Conservation (phyloP, 2,113 vertebrate species). For the Brevimyrus niger region DNA sequence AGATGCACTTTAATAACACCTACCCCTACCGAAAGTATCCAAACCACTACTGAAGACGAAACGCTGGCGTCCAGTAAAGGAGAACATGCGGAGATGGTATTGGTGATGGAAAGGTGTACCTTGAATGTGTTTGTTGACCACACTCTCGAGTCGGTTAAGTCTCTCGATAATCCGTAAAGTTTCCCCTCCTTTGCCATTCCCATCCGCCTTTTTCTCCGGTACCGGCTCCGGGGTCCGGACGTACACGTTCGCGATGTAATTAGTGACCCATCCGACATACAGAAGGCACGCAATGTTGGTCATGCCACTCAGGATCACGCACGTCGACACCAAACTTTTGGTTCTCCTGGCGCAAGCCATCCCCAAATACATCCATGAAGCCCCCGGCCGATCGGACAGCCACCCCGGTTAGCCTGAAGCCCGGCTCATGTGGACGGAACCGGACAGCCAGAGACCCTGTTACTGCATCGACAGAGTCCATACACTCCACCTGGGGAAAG, state of each 20-base stretch:
- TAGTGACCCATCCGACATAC: constrained; percentile 97
- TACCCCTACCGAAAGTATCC: background rate
- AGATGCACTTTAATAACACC: background rate
- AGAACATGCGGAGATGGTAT: background rate
- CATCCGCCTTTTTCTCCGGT: constrained; percentile 81
- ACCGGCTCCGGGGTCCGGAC: constrained; percentile 86
- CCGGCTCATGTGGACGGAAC: background rate
- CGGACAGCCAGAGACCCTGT: background rate
- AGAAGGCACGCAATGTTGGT: constrained; percentile 95
- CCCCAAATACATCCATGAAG: constrained; percentile 85
- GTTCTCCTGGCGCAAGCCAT: constrained; percentile 98
- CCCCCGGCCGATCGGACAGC: constrained; percentile 48
- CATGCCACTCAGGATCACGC: constrained; percentile 96
- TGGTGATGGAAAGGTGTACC: constrained; percentile 55
- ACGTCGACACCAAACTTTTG: constrained; percentile 98
- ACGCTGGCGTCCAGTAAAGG: background rate
- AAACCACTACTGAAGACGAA: background rate
- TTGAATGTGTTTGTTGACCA: constrained; percentile 97
- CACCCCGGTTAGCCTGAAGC: constrained; percentile 7
- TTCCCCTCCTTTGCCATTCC: constrained; percentile 79
- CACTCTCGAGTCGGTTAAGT: constrained; percentile 89
- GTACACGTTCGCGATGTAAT: constrained; percentile 92
- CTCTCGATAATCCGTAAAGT: constrained; percentile 90
- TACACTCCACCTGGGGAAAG: background rate
- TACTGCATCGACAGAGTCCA: background rate